These are phyloP conservation scores for Hyles lineata DNA, from an alignment of 2,888 invertebrate species.

Conservation along the genomic window DNA sequence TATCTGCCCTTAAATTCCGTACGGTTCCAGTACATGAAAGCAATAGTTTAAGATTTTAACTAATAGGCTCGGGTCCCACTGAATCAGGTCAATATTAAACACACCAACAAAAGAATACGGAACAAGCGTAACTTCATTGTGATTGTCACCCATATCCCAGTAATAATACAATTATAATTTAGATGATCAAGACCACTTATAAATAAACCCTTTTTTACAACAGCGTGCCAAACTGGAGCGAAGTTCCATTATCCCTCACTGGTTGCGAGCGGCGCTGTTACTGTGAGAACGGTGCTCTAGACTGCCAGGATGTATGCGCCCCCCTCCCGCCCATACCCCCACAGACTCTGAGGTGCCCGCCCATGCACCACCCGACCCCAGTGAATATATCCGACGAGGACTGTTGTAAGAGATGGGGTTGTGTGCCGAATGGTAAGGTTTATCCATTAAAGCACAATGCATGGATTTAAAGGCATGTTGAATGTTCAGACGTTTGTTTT, in stretches of 20 bases:
- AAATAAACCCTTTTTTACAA: slow-evolving; percentile 29
- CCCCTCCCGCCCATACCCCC: slow-evolving; percentile 92
- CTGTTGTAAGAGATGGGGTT: slow-evolving; percentile 93
- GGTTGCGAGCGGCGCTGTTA: slow-evolving; percentile 94
- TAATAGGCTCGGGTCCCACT: too few relatives aligned
- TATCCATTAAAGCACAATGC: not conserved
- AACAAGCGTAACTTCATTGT: too few relatives aligned
- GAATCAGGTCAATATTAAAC: too few relatives aligned
- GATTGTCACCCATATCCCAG: too few relatives aligned
- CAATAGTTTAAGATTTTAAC: too few relatives aligned
- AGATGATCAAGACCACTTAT: not conserved
- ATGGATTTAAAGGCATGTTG: not conserved
- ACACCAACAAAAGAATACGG: too few relatives aligned
- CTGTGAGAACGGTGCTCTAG: slow-evolving; percentile 94
- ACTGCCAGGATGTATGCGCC: slow-evolving; percentile 92
- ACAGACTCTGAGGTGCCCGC: slow-evolving; percentile 88
- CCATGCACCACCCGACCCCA: slow-evolving; percentile 86
- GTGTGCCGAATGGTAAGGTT: slow-evolving; percentile 70
- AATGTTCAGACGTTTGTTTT: not conserved
- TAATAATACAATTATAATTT: not conserved
- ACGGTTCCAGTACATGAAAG: too few relatives aligned
- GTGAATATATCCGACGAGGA: slow-evolving; percentile 89
- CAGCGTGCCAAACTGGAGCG: slow-evolving; percentile 91
- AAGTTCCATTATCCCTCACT: slow-evolving; percentile 91
- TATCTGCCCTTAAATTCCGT: too few relatives aligned